Evolutionary conservation across 2,113 vertebrate species (phyloP).

Genomic region (Carlito syrichta): DNA sequence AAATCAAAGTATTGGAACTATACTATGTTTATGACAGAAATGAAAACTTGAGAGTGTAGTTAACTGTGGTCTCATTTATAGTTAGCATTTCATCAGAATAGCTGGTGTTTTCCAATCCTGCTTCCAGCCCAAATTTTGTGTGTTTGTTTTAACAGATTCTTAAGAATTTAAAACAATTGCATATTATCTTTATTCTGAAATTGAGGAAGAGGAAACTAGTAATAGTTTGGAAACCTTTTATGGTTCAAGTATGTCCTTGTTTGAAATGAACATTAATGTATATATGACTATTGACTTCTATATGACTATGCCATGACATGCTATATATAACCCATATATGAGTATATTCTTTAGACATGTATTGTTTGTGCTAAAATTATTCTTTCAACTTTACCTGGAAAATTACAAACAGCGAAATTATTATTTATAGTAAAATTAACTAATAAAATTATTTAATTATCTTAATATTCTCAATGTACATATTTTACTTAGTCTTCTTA

Average conservation of each 20-base stretch:
- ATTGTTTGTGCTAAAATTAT: not conserved
- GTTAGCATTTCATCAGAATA: slow-evolving; percentile 60
- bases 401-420: not conserved
- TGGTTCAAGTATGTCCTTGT: not conserved
- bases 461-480: not conserved
- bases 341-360: not conserved
- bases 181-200: not conserved
- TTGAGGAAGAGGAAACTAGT: not conserved
- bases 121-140: slow-evolving; percentile 56
- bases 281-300: not conserved
- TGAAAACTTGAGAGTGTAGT: slow-evolving; percentile 67
- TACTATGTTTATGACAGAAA: slow-evolving; percentile 68
- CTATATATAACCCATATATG: not conserved
- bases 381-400: not conserved
- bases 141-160: slow-evolving; percentile 62
- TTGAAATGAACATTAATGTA: not conserved
- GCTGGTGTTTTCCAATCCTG: slow-evolving; percentile 67
- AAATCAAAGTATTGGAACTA: slow-evolving; percentile 51
- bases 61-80: slow-evolving; percentile 70
- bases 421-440: not conserved
- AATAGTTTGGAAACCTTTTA: not conserved
- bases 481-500: not conserved
- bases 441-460: not conserved
- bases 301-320: not conserved
- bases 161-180: not conserved